Evolutionary conservation across 2,888 invertebrate species (phyloP), one percentile per base, ranked within the genome.

Genomic region (Chrysomela aeneicollis): DNA sequence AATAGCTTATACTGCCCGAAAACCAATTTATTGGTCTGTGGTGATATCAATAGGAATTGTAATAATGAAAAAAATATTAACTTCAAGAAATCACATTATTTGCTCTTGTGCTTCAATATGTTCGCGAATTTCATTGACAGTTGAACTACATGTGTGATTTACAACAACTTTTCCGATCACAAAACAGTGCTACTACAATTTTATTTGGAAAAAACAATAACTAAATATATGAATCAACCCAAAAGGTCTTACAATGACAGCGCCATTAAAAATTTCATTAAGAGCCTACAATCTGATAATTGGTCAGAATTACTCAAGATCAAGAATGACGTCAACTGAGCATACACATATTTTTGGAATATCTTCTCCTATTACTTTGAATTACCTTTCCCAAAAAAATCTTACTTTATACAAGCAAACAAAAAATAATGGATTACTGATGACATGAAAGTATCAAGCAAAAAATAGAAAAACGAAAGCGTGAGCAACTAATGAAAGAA

Each of bases 281-380:
- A 22, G 21, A 22, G 51, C n/a, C 21, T 51, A 22, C 22, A 51
- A 15, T 6, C 19, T 8, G 51, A 51, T 21, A 22, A 51, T 10
- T 51, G 51, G 51, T 51, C 51, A 22, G 51, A 51, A 21, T 9
- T 51, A 12, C 15, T 22, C 22, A 51, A 21, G 8, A 51, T 51
- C 12, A 22, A 51, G 51, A 22, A 51, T 51, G 22, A 22, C n/a
- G 51, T 49, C 2, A 49, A 51, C 12, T 51, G 22, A 21, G 51
- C 52, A 30, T 30, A 30, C 52, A 52, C 52, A 30, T 30, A 26
- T 30, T 26, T 52, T 15, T 53, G 53, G 53, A 35, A 53, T 53
- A 53, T 35, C 35, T 52, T 52, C n/a, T 52, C 21, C 51, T 51
- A 51, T 51, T 8, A 51, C 51, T 51, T 51, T 51, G 51, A 51